phyloP scores from a whole-genome alignment of 2,113 vertebrate genomes.

The Syngnathoides biaculeatus region DNA sequence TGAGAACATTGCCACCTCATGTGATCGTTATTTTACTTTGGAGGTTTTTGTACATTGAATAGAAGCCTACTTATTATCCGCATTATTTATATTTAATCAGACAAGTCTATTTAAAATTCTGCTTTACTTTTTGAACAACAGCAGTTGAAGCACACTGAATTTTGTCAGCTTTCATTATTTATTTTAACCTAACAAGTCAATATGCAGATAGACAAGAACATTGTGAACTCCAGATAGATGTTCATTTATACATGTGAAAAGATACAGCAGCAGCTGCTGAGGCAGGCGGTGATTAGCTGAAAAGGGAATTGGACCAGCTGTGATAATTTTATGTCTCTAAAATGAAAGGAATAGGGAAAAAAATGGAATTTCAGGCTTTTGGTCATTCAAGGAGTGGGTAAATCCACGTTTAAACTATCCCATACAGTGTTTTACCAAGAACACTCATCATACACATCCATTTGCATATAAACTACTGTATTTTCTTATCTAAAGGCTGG shows the following conservation, averaged over 20 bases:
- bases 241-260: slow-evolving; percentile 65
- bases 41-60: slow-evolving; percentile 48
- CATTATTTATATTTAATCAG: slow-evolving; percentile 61
- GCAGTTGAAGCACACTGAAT: slow-evolving; percentile 51
- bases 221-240: slow-evolving; percentile 44
- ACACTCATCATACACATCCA: slow-evolving; percentile 38
- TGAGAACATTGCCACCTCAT: slow-evolving; percentile 24
- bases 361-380: background rate
- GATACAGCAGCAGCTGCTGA: slow-evolving; percentile 54
- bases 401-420: slow-evolving; percentile 27
- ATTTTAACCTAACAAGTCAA: slow-evolving; percentile 61
- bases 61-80: slow-evolving; percentile 54
- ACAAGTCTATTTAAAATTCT: slow-evolving; percentile 38
- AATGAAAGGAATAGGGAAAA: background rate
- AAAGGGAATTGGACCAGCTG: slow-evolving; percentile 22
- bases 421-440: slow-evolving; percentile 27
- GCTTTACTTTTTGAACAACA: slow-evolving; percentile 33
- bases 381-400: background rate
- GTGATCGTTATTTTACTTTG: slow-evolving; percentile 58
- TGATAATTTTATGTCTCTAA: slow-evolving; percentile 16
- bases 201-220: slow-evolving; percentile 50
- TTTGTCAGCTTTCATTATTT: slow-evolving; percentile 66
- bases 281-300: slow-evolving; percentile 47
- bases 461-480: slow-evolving; percentile 55
- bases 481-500: slow-evolving; percentile 57